These are phyloP conservation scores for Lepilemur ruficaudatus DNA, from an alignment of 2,797 vertebrate species.

Conservation along the genomic window DNA sequence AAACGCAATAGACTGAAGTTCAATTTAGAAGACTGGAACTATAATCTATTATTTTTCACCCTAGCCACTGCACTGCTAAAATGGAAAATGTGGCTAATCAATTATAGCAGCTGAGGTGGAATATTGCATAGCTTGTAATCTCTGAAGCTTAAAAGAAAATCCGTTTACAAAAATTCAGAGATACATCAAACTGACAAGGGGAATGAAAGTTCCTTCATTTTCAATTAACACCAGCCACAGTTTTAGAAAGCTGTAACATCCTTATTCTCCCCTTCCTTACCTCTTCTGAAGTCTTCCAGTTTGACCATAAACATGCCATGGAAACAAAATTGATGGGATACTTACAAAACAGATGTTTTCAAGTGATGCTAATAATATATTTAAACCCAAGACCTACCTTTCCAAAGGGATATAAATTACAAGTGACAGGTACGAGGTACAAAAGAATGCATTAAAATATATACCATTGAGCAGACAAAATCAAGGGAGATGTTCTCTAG, in stretches of 20 bases:
- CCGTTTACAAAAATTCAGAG: slow-evolving; percentile 71
- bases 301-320: neutral
- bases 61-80: slow-evolving; percentile 42
- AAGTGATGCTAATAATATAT: slow-evolving; percentile 37
- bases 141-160: slow-evolving; percentile 72
- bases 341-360: slow-evolving; percentile 44
- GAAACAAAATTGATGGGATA: slow-evolving; percentile 67
- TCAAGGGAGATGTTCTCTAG: neutral
- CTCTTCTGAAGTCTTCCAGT: slow-evolving; percentile 6
- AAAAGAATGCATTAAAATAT: slow-evolving; percentile 46
- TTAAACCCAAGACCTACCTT: slow-evolving; percentile 45
- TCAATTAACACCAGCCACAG: slow-evolving; percentile 72
- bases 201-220: slow-evolving; percentile 51
- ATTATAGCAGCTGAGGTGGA: slow-evolving; percentile 64
- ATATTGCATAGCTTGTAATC: slow-evolving; percentile 61
- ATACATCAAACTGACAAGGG: slow-evolving; percentile 78
- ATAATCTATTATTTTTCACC: slow-evolving; percentile 64
- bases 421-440: slow-evolving; percentile 47
- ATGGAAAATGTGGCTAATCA: slow-evolving; percentile 66
- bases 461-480: slow-evolving; percentile 19
- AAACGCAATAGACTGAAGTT: slow-evolving; percentile 53
- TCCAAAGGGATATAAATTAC: slow-evolving; percentile 61
- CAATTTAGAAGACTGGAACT: slow-evolving; percentile 47
- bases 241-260: slow-evolving; percentile 59
- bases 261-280: slow-evolving; percentile 27